phyloP scores from a whole-genome alignment of 1,140 invertebrate genomes.

The Drosophila tani region DNA sequence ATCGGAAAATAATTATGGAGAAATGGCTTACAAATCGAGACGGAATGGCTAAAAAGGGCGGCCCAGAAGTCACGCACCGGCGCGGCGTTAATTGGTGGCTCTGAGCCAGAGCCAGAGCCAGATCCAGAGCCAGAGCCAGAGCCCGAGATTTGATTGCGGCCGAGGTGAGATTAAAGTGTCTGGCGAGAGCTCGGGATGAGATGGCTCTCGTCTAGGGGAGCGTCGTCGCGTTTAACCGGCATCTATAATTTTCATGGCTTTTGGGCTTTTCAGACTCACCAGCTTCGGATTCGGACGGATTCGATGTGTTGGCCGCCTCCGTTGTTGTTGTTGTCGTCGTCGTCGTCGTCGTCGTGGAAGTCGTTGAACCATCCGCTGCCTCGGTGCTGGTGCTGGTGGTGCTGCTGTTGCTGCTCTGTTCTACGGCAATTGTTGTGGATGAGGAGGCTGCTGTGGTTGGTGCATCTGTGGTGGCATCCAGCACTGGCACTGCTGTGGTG shows the following conservation, averaged over 20 bases:
- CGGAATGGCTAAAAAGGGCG: conserved; percentile 56
- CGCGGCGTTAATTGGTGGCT: conserved; percentile 73
- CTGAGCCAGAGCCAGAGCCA: conserved; percentile 37
- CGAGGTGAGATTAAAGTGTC: conserved; percentile 71
- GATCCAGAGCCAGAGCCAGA: conserved; percentile 29
- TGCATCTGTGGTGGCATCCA: conserved; percentile 65
- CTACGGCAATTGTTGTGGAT: conserved; percentile 66
- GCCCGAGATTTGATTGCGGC: conserved; percentile 64
- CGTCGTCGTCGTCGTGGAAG: conserved; percentile 41
- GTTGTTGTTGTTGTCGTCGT: conserved; percentile 50
- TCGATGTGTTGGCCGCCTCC: conserved; percentile 61
- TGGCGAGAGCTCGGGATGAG: conserved; percentile 46
- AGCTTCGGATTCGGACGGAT: conserved; percentile 68
- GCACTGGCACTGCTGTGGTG: conserved; percentile 44
- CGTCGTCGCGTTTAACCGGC: conserved; percentile 36
- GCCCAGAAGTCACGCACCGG: conserved; percentile 48
- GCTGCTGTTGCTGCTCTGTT: conserved; percentile 56
- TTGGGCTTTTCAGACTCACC: conserved; percentile 67
- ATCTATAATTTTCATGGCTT: conserved; percentile 76
- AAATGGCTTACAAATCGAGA: conserved; percentile 66
- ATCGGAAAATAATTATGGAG: conserved; percentile 68
- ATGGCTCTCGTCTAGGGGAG: conserved; percentile 36
- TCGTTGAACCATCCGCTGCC: conserved; percentile 74
- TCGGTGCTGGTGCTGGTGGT: conserved; percentile 23
- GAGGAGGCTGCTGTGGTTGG: conserved; percentile 49